These are phyloP conservation scores for Dinomys branickii DNA, from an alignment of 2,113 vertebrate species.

Conservation along the genomic window DNA sequence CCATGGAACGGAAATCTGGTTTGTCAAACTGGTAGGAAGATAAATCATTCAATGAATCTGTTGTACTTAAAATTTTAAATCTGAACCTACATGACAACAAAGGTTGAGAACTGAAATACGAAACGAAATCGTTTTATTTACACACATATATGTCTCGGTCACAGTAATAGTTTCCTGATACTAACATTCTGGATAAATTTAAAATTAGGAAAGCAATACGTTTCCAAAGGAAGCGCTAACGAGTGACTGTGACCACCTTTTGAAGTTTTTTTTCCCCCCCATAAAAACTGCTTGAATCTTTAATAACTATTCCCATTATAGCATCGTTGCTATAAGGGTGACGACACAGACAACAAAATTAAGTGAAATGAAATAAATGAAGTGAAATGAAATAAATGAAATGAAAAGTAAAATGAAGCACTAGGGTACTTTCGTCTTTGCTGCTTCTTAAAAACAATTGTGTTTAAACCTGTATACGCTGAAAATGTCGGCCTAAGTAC, in stretches of 20 bases:
- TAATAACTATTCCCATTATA: neutral
- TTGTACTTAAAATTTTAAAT: slow-evolving; percentile 53
- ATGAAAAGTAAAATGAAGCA: neutral
- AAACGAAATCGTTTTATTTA: neutral
- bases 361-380: neutral
- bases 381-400: neutral
- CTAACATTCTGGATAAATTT: neutral
- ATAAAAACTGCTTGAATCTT: neutral
- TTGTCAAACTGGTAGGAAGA: neutral
- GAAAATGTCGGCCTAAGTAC: neutral
- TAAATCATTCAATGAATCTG: slow-evolving; percentile 30
- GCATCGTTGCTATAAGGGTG: neutral
- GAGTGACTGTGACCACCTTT: neutral
- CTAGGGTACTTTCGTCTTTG: neutral
- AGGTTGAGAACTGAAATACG: neutral
- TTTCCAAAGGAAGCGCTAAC: neutral
- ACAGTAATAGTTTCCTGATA: neutral
- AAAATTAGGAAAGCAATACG: neutral
- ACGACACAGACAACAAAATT: neutral
- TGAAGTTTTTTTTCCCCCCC: neutral
- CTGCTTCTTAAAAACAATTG: neutral
- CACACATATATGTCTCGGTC: neutral
- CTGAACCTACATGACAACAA: neutral
- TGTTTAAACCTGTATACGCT: neutral
- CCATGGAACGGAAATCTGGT: neutral